phyloP scores from a whole-genome alignment of 2,797 vertebrate species.

The Squalus acanthias region DNA sequence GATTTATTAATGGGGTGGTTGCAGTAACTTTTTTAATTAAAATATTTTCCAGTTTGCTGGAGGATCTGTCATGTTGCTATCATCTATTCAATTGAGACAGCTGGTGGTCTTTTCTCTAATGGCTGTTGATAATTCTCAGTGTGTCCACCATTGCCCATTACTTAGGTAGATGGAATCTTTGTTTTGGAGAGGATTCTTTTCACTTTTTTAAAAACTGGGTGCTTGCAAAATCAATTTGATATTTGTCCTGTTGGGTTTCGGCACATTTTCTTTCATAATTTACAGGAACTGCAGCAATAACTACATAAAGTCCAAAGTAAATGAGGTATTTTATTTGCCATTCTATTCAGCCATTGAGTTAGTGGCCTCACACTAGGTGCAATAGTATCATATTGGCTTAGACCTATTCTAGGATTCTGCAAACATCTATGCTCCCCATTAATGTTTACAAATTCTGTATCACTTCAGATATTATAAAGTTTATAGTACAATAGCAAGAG shows the following conservation, averaged over 20 bases:
- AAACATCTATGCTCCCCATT: neutral
- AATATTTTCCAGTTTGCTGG: neutral
- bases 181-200: neutral
- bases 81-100: neutral
- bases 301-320: neutral
- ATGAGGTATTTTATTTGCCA: neutral
- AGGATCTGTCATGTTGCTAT: neutral
- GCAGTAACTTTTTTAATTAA: neutral
- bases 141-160: neutral
- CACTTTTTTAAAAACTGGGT: too few species aligned
- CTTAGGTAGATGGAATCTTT: neutral
- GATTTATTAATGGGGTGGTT: neutral
- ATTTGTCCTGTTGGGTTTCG: neutral
- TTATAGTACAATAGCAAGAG: neutral
- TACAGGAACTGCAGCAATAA: neutral
- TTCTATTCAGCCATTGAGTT: neutral
- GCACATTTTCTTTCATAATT: neutral
- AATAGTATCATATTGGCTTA: neutral
- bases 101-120: neutral
- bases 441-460: neutral
- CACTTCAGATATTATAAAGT: neutral
- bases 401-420: neutral
- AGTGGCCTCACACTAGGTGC: neutral
- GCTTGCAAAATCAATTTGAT: too few species aligned
- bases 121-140: neutral